Conservation (phyloP, 2,113 vertebrate genomes). For the Collichthys lucidus region DNA sequence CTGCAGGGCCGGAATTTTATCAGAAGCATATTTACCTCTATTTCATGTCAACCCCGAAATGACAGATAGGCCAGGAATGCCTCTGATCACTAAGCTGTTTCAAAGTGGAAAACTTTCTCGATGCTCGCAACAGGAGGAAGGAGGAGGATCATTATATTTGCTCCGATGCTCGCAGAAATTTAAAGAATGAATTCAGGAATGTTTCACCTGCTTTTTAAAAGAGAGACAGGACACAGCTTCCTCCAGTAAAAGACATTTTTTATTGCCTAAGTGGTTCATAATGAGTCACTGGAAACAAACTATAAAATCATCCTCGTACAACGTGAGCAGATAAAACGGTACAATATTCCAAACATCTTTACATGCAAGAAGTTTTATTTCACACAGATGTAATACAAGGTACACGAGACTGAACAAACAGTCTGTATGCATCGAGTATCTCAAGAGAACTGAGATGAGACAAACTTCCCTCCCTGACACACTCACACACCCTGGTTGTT, state of each 20-base stretch:
- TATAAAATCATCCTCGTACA: slow-evolving; percentile 18
- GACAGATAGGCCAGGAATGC: slow-evolving; percentile 82
- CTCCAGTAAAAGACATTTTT: slow-evolving; percentile 50
- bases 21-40: slow-evolving; percentile 81
- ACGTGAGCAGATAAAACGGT: slow-evolving; percentile 24
- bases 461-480: slow-evolving; percentile 4
- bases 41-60: slow-evolving; percentile 78
- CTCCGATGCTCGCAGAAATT: neutral
- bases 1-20: slow-evolving; percentile 82
- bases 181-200: slow-evolving; percentile 13
- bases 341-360: slow-evolving; percentile 13
- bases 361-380: slow-evolving; percentile 7
- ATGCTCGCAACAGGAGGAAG: neutral
- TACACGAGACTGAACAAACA: slow-evolving; percentile 24
- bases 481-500: no score
- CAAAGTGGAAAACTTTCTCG: slow-evolving; percentile 60
- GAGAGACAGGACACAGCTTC: neutral
- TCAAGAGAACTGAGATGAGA: slow-evolving; percentile 52
- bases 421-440: slow-evolving; percentile 29
- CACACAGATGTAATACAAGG: slow-evolving; percentile 11
- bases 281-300: slow-evolving; percentile 44
- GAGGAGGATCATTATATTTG: slow-evolving; percentile 15
- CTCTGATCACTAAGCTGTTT: slow-evolving; percentile 80
- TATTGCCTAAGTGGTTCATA: slow-evolving; percentile 45
- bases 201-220: neutral